Conservation (phyloP, 2,113 vertebrate genomes). For the Micronycteris hirsuta region DNA sequence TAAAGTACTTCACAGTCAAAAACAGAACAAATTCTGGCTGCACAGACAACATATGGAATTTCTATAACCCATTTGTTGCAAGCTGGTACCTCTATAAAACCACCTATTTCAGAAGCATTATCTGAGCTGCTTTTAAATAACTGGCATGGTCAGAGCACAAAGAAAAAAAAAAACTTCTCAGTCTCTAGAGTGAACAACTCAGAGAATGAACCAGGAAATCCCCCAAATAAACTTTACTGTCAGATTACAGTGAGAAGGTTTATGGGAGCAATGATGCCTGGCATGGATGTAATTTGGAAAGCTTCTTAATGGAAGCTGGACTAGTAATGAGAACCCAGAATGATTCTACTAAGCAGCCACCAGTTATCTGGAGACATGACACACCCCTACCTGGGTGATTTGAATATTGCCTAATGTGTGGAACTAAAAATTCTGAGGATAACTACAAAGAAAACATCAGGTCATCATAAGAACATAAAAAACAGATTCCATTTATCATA, state of each 20-base stretch:
- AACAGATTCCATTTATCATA: background rate
- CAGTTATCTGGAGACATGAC: background rate
- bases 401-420: background rate
- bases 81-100: background rate
- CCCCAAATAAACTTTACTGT: background rate
- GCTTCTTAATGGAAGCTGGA: background rate
- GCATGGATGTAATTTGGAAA: background rate
- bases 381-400: background rate
- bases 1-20: background rate
- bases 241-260: background rate
- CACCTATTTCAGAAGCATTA: background rate
- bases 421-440: background rate
- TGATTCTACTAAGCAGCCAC: background rate
- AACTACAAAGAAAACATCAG: background rate
- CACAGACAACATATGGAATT: background rate
- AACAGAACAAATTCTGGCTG: background rate
- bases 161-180: background rate
- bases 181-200: background rate
- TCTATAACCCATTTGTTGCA: background rate
- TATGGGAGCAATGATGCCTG: background rate
- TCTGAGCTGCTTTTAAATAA: background rate
- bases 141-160: background rate
- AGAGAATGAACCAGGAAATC: background rate
- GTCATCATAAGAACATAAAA: background rate
- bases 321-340: background rate